Evolutionary conservation across 2,113 vertebrate species (phyloP), one percentile per base, ranked within the genome.

Genomic region (Albula glossodonta): DNA sequence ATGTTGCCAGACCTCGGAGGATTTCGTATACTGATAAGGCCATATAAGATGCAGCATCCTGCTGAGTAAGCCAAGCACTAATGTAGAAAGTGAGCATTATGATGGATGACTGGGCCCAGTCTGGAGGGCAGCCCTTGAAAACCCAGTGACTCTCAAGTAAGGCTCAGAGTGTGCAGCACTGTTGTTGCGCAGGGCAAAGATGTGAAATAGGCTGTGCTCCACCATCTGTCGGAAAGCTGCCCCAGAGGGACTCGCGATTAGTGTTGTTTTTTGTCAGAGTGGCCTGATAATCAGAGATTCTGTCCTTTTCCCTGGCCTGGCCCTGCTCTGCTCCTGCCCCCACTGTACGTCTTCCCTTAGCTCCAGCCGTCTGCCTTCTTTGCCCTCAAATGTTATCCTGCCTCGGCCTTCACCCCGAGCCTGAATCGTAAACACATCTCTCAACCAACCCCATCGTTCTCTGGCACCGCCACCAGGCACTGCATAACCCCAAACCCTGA

Each of bases 251-350:
- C n/a, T 25, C n/a, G 70, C n/a, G 41, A 50, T 49, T 48, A 79
- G 78, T 50, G 31, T 41, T 50, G 31, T 48, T 17, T 50, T 50
- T 49, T 79, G 11, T 79, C 78, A 50, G 31, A 1, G 12, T 9
- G 22, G 78, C 48, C 41, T 4, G 41, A 13, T 74, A 74, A 74
- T 74, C n/a, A n/a, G n/a, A 31, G 70, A 25, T 87, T 81, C 88
- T 90, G 66, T 50, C 85, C 80, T 41, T 11, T 48, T 89, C 41
- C 82, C 70, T 53, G 50, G 17, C 56, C 31, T 41, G 31, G 31
- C 12, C 53, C 48, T 56, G 11, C 66, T 70, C 17, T 53, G n/a
- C 19, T 52, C 17, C 25, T 66, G n/a, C 52, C 80, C 25, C 53
- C 12, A 53, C 85, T 12, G 78, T 60, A 74, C 12, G 4, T 25